Percentiles rank a stretch among this genome's conserved stretches.
Evolutionary conservation across 1,140 invertebrate genomes (phyloP).

Genomic region (Diprion similis): DNA sequence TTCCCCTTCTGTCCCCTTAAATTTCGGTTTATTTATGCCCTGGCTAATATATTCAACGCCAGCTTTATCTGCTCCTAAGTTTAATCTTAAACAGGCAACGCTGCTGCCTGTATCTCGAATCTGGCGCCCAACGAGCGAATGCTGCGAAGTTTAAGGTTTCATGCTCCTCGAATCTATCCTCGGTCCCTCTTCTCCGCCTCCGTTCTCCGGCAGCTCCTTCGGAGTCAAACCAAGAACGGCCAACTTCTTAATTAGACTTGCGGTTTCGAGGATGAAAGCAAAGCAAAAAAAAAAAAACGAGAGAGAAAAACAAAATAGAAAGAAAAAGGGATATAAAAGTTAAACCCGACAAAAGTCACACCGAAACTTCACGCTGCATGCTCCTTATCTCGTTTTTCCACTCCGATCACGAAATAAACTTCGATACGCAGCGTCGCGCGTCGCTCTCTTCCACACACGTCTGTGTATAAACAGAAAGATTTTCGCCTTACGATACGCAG

Average conservation of each 20-base stretch:
- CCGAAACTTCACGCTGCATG: neutral
- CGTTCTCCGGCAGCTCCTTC: slow-evolving; percentile 1
- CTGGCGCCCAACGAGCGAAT: slow-evolving; percentile 18
- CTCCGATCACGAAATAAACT: neutral
- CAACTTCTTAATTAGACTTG: neutral
- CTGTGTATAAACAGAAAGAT: slow-evolving; percentile 32
- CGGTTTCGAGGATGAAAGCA: neutral
- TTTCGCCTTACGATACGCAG: slow-evolving; percentile 20
- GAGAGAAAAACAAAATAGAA: neutral
- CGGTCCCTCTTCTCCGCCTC: neutral
- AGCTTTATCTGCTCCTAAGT: slow-evolving; percentile 1
- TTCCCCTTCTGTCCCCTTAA: slow-evolving; percentile 12
- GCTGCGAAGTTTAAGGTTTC: slow-evolving; percentile 12
- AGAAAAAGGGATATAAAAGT: neutral
- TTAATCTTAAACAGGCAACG: neutral
- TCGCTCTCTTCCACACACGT: slow-evolving; percentile 31
- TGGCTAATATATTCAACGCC: neutral
- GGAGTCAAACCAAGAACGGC: neutral
- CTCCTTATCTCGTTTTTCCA: neutral
- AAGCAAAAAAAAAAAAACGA: neutral
- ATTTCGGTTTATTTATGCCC: slow-evolving; percentile 20
- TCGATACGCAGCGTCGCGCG: slow-evolving; percentile 43
- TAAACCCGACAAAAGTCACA: neutral
- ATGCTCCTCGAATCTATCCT: slow-evolving; percentile 35
- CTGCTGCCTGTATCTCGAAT: slow-evolving; percentile 6